phyloP scores from a whole-genome alignment of 2,113 vertebrate species.

The Craseonycteris thonglongyai region DNA sequence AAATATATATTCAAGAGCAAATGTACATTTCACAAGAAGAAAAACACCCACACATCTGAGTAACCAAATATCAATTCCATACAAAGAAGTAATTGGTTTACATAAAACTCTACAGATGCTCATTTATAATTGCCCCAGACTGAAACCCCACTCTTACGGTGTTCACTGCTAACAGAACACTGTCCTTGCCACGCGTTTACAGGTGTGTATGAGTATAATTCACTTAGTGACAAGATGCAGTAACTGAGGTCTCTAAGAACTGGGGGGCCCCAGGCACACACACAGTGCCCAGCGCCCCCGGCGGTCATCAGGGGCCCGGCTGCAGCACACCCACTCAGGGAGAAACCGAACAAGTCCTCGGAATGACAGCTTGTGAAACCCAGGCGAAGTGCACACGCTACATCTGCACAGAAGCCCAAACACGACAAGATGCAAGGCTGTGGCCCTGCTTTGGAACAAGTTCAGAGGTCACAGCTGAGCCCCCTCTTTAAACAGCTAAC shows the following conservation, averaged over 20 bases:
- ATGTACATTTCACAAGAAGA: not conserved
- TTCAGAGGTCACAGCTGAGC: not conserved
- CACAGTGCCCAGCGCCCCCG: too few species aligned
- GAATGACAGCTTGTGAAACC: not conserved
- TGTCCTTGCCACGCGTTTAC: not conserved
- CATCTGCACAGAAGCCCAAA: not conserved
- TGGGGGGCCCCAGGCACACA: too few species aligned
- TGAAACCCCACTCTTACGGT: not conserved
- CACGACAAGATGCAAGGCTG: not conserved
- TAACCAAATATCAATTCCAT: not conserved
- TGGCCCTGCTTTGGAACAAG: not conserved
- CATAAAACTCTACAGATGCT: not conserved
- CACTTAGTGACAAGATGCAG: not conserved
- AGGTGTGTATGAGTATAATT: not conserved
- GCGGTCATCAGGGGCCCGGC: not conserved
- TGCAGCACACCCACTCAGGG: not conserved
- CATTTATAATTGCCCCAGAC: not conserved
- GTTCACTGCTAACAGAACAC: not conserved
- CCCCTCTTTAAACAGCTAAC: not conserved
- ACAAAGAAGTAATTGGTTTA: not conserved
- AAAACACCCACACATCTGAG: not conserved
- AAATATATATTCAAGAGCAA: not conserved
- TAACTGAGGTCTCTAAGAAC: not conserved
- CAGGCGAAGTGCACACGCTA: not conserved
- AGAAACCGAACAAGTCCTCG: not conserved